Conservation (phyloP, 35 echinoderm and acorn worm species). For the Strongylocentrotus purpuratus region DNA sequence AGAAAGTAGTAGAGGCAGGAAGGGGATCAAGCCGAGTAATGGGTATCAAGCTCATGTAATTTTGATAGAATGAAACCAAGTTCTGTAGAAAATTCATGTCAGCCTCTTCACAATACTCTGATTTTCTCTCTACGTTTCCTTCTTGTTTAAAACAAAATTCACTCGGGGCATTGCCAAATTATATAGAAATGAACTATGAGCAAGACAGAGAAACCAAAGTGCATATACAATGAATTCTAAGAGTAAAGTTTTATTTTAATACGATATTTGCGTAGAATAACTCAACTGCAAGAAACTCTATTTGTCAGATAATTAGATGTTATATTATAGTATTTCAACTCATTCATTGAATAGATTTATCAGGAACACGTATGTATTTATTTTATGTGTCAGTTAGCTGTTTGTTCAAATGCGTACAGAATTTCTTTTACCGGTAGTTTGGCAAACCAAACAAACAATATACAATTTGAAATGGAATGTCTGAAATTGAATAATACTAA, state of each 20-base stretch:
- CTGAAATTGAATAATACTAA: neutral
- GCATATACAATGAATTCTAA: slow-evolving; percentile 4
- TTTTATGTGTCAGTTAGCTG: neutral
- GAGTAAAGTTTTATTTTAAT: neutral
- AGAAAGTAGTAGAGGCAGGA: neutral
- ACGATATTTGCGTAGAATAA: neutral
- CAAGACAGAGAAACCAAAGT: neutral
- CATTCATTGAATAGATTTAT: slow-evolving; percentile 13
- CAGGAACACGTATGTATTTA: neutral
- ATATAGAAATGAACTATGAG: neutral
- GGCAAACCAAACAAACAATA: neutral
- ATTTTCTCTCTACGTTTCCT: neutral
- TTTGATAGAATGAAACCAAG: neutral
- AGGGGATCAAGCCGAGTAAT: neutral
- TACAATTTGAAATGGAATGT: neutral
- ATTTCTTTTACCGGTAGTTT: neutral
- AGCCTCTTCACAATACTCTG: neutral
- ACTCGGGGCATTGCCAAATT: neutral
- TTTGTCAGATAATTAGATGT: neutral
- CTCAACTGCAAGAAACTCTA: neutral
- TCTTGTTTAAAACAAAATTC: neutral
- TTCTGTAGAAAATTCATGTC: neutral
- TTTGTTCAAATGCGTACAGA: neutral
- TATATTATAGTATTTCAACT: slow-evolving; percentile 18
- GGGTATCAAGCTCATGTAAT: neutral